phyloP scores from a whole-genome alignment of 2,113 vertebrate species.

The Perca flavescens region DNA sequence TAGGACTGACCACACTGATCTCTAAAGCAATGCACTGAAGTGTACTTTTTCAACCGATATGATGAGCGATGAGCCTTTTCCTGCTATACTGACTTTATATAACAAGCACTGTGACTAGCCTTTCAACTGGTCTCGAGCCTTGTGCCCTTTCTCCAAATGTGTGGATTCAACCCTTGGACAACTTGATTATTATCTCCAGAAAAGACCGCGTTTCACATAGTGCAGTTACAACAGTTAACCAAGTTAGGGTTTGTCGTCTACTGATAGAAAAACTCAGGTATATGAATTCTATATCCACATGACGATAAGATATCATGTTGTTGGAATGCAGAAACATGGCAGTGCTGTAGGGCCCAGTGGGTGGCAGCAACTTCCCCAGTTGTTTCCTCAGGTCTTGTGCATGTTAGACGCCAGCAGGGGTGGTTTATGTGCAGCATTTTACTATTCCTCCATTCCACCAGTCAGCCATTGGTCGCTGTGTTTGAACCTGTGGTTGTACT shows the following conservation, averaged over 20 bases:
- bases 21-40: neutral
- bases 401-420: neutral
- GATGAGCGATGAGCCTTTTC: neutral
- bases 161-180: neutral
- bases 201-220: neutral
- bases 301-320: neutral
- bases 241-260: neutral
- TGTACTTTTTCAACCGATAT: neutral
- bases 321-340: neutral
- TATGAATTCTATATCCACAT: neutral
- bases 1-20: neutral
- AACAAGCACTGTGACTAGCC: neutral
- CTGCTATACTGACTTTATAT: neutral
- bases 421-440: neutral
- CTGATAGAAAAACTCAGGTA: neutral
- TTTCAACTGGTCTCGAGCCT: neutral
- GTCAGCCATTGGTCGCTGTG: neutral
- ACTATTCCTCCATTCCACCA: neutral
- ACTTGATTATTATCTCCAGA: neutral
- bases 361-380: neutral
- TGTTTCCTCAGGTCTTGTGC: neutral
- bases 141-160: neutral
- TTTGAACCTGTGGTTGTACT: neutral
- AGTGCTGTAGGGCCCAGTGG: neutral
- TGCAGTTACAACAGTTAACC: neutral